Base-by-base conservation (phyloP, 1,140 invertebrate species). In the Popillia japonica region DNA sequence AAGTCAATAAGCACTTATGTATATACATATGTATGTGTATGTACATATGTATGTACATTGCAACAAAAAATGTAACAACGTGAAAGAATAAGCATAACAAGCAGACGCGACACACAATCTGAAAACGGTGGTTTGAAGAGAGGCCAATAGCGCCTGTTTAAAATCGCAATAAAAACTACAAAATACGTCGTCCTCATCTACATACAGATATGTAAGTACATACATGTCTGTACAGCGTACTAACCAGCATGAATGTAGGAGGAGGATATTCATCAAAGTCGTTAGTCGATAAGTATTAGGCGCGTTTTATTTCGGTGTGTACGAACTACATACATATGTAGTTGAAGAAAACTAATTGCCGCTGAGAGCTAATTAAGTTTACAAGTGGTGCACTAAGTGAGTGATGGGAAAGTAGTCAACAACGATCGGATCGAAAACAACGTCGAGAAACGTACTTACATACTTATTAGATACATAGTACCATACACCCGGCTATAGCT, bases 351-450 rank as follows among this genome's bases (percentile, higher is more conserved):
- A 77, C 76, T 77, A 77, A 77, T 77, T 77, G 76, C 55, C 61
- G 76, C 40, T 68, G 76, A 77, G 76, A 77, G 76, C 76, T 77
- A 77, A 77, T 77, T 77, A 77, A 77, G 76, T 77, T 77, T 77
- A 77, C 76, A 77, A 77, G 76, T 77, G 76, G 76, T 41, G 61
- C 42, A 40, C 76, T 55, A 77, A 77, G 76, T 61, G 61, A 40
- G 10, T 42, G 40, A 75, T 48, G 73, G 76, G 61, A 55, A 68
- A 77, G 76, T 77, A n/a, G n/a, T n/a, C n/a, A n/a, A n/a, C 76
- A 77, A 77, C 59, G 76, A 77, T 77, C 76, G 10, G 59, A 77
- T 77, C 42, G 48, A 17, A 55, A 55, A 55, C 6, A 6, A 55
- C 48, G 14, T 55, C n/a, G 11, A 55, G 17, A 55, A 4, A 34